A percentile compares a stretch with the other conserved stretches of the same genome.
These are phyloP conservation scores for Aradophagus sp. DNA, from an alignment of 1,140 invertebrate genomes.

Conservation along the genomic window DNA sequence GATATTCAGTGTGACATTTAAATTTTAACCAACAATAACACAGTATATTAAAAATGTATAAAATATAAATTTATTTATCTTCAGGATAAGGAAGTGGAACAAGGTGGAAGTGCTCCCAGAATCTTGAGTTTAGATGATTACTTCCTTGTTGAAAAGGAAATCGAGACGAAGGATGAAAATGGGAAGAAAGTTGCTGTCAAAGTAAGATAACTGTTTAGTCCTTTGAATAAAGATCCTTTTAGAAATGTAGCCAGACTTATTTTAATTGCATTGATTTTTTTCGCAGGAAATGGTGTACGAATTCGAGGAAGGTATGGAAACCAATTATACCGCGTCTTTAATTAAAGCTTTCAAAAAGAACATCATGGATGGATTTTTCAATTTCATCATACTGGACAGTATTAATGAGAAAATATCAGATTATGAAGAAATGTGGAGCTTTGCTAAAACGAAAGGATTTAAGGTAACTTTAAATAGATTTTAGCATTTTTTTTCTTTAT, in stretches of 20 bases:
- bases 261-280: too few species aligned
- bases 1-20: background rate
- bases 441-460: slow-evolving; percentile 91
- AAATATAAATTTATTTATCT: too few species aligned
- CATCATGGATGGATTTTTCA: slow-evolving; percentile 92
- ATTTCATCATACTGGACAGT: slow-evolving; percentile 94
- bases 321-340: slow-evolving; percentile 86
- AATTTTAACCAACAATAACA: too few species aligned
- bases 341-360: slow-evolving; percentile 95
- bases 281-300: slow-evolving; percentile 91
- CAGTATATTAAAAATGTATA: too few species aligned
- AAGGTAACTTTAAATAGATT: too few species aligned
- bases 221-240: too few species aligned
- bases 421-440: slow-evolving; percentile 92
- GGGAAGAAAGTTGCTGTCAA: slow-evolving; percentile 83
- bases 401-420: slow-evolving; percentile 86
- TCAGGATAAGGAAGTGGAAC: slow-evolving; percentile 84
- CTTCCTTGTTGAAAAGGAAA: slow-evolving; percentile 93
- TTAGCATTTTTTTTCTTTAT: too few species aligned
- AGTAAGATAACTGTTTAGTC: too few species aligned
- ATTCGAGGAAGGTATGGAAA: slow-evolving; percentile 90
- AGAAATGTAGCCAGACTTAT: too few species aligned
- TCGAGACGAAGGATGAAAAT: slow-evolving; percentile 85
- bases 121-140: slow-evolving; percentile 97
- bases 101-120: slow-evolving; percentile 86